Evolutionary conservation across 1,140 invertebrate species (phyloP), one percentile per base, ranked within the genome.

Genomic region (Drosophila nasuta): DNA sequence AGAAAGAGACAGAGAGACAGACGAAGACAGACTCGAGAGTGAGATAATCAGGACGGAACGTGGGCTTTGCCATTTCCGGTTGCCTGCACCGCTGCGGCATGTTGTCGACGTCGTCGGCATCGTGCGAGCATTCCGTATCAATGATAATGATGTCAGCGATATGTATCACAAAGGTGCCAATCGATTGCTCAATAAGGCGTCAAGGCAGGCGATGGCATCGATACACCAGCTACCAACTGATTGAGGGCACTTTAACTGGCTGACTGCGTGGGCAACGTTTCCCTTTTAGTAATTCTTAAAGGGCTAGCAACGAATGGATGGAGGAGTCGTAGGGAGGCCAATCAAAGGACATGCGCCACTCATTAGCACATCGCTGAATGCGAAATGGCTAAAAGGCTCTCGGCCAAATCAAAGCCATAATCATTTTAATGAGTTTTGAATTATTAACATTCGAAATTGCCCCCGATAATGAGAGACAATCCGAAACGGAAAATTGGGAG

Each of bases 401-500:
- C 75, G 70, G 71, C 77, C 73, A 60, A 83, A 87, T 87, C 82
- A 86, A 69, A 75, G 70, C 63, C 75, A 71, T 67, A 78, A 86
- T 82, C 75, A 87, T 88, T 87, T 79, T 82, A 85, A 83, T 88
- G 76, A 87, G 70, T 86, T 87, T 87, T n/a, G 75, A 87, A 76
- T 87, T 87, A 82, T 87, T 79, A 86, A 77, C 75, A 87, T 86
- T 82, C 60, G 43, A 82, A 86, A 85, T 87, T 81, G 65, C 57
- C 56, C 10, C 43, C 75, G 52, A 49, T 59, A 51, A 56, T 49
- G 51, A 62, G 58, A 6, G 15, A 33, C 13, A 49, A 38, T 28
- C 20, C 41, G 20, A 25, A 25, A 25, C 20, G 4, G 0, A 4
- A 43, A 7, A 38, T 0, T 38, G 35, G n/a, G 0, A 43, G 3